Evolutionary conservation across 1,140 invertebrate genomes (phyloP), one percentile per base, ranked within the genome.

Genomic region (Bombus pascuorum): DNA sequence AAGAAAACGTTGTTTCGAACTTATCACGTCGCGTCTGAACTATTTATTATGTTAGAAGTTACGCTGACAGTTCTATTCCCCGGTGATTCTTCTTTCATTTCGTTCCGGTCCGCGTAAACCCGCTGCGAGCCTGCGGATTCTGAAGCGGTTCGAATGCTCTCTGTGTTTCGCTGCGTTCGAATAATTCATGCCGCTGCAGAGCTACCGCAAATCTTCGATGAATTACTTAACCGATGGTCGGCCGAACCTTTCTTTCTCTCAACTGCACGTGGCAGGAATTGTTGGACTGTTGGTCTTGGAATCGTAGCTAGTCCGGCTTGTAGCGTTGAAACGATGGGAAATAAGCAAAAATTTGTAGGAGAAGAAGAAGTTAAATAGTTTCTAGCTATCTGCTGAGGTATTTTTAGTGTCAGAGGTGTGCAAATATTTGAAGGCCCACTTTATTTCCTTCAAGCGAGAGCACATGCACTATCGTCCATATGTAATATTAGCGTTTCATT

Each of bases 21-120:
- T 72, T 80, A 80, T 44, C 83, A 32, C n/a, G 68, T 42, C 47
- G 76, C 53, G 83, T 39, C 68, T 84, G 37, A 84, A 84, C 83
- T 72, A 84, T 84, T 84, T 72, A 84, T 84, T 84, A 84, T 25
- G 83, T 80, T 62, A 37, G 83, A 72, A 84, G 83, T 79, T 80
- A 80, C 83, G 83, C 70, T 72, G 83, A 84, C 83, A 72, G 76
- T 84, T 79, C 83, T 79, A 72, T 62, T 72, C 66, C 83, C 76
- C 39, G 22, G 39, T 39, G 25, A 53, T 72, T 47, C 57, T 72
- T 37, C 76, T 72, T 71, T 71, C 53, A 47, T 79, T 79, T 22
- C 32, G 32, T 34, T 25, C 39, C 57, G 47, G 5, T 5, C 13
- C 12, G 42, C 70, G 70, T 42, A 53, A 42, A 70, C 78, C 65